A percentile compares a stretch with the other conserved stretches of the same genome.
These are phyloP conservation scores for Melozone crissalis DNA, from an alignment of 2,113 vertebrate species.

Conservation along the genomic window DNA sequence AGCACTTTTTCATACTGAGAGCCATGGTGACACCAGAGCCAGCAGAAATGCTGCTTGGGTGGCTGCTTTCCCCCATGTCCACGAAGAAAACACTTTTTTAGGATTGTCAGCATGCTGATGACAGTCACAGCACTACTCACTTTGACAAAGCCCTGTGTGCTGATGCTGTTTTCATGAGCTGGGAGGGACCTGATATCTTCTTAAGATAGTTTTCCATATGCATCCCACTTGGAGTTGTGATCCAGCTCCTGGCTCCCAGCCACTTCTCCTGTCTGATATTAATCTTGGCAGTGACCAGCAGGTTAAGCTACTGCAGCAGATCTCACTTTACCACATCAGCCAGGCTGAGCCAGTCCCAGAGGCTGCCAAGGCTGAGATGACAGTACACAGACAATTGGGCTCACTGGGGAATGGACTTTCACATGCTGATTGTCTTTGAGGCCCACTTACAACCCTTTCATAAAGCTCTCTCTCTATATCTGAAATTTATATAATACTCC, in stretches of 20 bases:
- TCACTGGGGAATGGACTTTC: neutral
- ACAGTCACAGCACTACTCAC: neutral
- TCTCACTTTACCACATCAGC: neutral
- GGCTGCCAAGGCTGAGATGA: neutral
- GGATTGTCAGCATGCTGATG: neutral
- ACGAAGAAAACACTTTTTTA: neutral
- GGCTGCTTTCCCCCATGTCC: neutral
- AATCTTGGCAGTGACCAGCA: neutral
- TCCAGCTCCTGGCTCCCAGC: neutral
- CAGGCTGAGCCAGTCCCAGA: neutral
- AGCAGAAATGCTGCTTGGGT: neutral
- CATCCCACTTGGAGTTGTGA: neutral
- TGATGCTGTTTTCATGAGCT: neutral
- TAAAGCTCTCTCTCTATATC: neutral
- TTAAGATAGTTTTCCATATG: neutral
- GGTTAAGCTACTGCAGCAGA: neutral
- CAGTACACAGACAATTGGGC: neutral
- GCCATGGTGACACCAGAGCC: neutral
- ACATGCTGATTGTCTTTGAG: neutral
- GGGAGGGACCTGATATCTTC: neutral
- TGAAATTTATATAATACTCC: conserved; percentile 42
- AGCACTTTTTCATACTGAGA: neutral
- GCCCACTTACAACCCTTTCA: neutral
- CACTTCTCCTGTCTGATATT: neutral
- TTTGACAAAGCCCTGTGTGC: neutral